These are phyloP conservation scores for Semotilus atromaculatus DNA, from an alignment of 2,797 vertebrate genomes.

Conservation along the genomic window DNA sequence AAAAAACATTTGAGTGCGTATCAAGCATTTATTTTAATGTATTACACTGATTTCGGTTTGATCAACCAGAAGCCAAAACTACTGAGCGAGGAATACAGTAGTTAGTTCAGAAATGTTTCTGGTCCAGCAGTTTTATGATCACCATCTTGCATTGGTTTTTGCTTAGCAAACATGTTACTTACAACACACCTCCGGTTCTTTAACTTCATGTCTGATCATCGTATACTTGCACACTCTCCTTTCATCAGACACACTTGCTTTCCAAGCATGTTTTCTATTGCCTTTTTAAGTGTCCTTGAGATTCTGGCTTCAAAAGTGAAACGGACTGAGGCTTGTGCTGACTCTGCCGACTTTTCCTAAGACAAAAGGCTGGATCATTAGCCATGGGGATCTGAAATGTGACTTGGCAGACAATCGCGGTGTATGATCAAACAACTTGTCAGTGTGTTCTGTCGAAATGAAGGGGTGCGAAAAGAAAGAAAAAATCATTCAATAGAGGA, in stretches of 20 bases:
- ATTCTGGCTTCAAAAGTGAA: constrained; percentile 79
- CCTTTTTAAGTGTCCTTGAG: constrained; percentile 79
- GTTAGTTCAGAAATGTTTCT: constrained; percentile 15
- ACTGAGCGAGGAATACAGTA: neutral
- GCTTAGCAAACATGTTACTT: constrained; percentile 39
- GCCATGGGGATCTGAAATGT: constrained; percentile 83
- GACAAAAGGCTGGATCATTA: constrained; percentile 85
- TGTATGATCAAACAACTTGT: constrained; percentile 88
- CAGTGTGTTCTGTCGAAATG: constrained; percentile 82
- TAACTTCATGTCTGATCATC: constrained; percentile 26
- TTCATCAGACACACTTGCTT: constrained; percentile 57
- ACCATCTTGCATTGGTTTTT: constrained; percentile 28
- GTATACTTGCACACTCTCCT: constrained; percentile 24
- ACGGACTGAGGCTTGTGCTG: constrained; percentile 73
- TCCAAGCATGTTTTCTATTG: constrained; percentile 73
- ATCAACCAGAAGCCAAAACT: neutral
- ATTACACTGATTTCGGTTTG: neutral
- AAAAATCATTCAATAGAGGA: constrained; percentile 86
- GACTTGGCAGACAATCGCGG: constrained; percentile 86
- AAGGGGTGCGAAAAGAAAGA: constrained; percentile 74
- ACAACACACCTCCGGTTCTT: constrained; percentile 27
- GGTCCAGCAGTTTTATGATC: constrained; percentile 9
- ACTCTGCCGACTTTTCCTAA: constrained; percentile 82
- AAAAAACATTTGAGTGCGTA: neutral
- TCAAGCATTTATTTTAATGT: neutral